Conservation (phyloP, 2,797 vertebrate genomes). For the Periparus ater region DNA sequence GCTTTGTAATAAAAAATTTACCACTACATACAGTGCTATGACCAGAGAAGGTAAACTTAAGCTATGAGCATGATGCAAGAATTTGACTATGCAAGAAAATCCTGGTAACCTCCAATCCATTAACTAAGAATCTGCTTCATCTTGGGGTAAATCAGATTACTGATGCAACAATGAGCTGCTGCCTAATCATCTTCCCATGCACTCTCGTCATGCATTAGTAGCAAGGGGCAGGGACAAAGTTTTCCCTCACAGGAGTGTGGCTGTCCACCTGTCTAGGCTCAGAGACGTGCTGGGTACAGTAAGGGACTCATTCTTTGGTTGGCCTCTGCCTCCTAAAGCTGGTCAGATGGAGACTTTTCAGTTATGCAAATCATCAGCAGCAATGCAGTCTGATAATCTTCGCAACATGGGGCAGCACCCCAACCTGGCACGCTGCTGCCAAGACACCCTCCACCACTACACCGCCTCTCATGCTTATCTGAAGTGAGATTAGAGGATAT, state of each 20-base stretch:
- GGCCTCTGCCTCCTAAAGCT: not conserved
- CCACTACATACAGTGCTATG: not conserved
- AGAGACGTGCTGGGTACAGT: not conserved
- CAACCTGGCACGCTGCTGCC: not conserved
- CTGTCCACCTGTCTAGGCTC: not conserved
- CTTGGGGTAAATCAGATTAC: not conserved
- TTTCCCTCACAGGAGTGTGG: not conserved
- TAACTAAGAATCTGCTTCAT: not conserved
- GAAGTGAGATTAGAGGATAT: not conserved
- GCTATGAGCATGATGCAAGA: not conserved
- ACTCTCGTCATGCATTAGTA: not conserved
- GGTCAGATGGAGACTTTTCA: not conserved
- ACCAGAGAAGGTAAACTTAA: not conserved
- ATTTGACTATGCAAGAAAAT: not conserved
- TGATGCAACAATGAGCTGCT: not conserved
- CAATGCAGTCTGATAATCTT: not conserved
- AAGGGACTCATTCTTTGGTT: not conserved
- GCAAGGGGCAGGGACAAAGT: not conserved
- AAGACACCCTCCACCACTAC: not conserved
- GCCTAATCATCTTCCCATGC: not conserved
- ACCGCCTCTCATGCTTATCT: not conserved
- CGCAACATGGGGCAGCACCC: not conserved
- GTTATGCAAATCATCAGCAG: not conserved
- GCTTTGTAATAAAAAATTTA: not conserved
- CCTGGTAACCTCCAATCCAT: not conserved